Percentiles rank a stretch among this genome's conserved stretches.
Conservation (phyloP, 1,140 invertebrate species). For the Ooceraea biroi region DNA sequence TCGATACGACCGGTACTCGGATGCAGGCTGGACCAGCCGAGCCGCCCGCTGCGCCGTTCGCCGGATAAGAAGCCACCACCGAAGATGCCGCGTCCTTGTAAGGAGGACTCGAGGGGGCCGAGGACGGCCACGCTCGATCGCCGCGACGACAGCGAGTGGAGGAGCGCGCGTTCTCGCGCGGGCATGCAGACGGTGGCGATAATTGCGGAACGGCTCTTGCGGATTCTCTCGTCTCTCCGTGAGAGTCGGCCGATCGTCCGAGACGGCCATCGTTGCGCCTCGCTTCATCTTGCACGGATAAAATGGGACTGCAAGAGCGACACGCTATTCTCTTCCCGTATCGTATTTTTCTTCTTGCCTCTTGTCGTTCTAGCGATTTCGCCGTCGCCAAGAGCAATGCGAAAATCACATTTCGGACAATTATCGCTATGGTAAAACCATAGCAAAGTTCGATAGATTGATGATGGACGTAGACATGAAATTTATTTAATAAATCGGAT, state of each 20-base stretch:
- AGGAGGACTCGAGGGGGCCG: slow-evolving; percentile 72
- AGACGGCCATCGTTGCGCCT: slow-evolving; percentile 29
- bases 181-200: slow-evolving; percentile 47
- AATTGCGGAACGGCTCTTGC: slow-evolving; percentile 66
- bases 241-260: slow-evolving; percentile 42
- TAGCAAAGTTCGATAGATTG: not conserved
- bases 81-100: slow-evolving; percentile 71
- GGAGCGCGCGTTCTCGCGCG: not conserved
- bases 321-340: slow-evolving; percentile 9
- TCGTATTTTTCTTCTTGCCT: not conserved
- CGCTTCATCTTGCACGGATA: not conserved
- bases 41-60: slow-evolving; percentile 72
- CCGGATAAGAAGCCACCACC: slow-evolving; percentile 66
- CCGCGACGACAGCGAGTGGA: slow-evolving; percentile 25
- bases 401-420: not conserved
- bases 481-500: no score
- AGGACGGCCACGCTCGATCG: slow-evolving; percentile 48
- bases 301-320: slow-evolving; percentile 2
- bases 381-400: not conserved
- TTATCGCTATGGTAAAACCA: not conserved
- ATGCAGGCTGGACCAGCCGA: slow-evolving; percentile 67
- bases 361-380: slow-evolving; percentile 1
- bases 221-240: slow-evolving; percentile 55
- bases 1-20: slow-evolving; percentile 79
- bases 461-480: no score